Conservation (phyloP, 2,888 invertebrate genomes). For the Latheticus oryzae region DNA sequence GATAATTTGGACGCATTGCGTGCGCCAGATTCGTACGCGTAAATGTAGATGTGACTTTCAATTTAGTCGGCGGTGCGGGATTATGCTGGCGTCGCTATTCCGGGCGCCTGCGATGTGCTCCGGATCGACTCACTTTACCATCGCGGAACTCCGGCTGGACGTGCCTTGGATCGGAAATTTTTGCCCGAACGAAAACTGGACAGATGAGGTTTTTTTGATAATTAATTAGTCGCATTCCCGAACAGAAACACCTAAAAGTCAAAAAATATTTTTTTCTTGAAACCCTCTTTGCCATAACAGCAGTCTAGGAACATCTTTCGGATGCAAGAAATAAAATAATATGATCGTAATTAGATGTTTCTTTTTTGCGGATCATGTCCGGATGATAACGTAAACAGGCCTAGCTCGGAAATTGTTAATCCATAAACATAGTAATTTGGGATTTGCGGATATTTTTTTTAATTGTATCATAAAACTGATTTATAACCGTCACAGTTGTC, state of each 20-base stretch:
- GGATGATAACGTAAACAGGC: no score
- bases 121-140: slow-evolving; percentile 8
- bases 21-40: slow-evolving; percentile 62
- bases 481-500: slow-evolving; percentile 31
- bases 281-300: no score
- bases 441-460: slow-evolving; percentile 36
- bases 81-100: slow-evolving; percentile 66
- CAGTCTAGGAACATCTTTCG: no score
- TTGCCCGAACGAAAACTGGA: slow-evolving; percentile 2
- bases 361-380: slow-evolving; percentile 2
- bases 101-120: slow-evolving; percentile 57
- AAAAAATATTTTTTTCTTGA: no score
- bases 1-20: slow-evolving; percentile 64
- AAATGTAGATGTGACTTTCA: slow-evolving; percentile 64
- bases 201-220: no score
- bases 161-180: background rate
- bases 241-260: no score
- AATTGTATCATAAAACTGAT: slow-evolving; percentile 40
- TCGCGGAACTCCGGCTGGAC: slow-evolving; percentile 1
- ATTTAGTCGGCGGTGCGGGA: slow-evolving; percentile 63
- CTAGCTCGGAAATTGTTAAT: slow-evolving; percentile 35
- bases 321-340: background rate
- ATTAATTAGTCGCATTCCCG: no score
- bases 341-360: background rate
- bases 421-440: slow-evolving; percentile 33